Evolutionary conservation across 2,113 vertebrate genomes (phyloP).

Genomic region (Saguinus imperator): DNA sequence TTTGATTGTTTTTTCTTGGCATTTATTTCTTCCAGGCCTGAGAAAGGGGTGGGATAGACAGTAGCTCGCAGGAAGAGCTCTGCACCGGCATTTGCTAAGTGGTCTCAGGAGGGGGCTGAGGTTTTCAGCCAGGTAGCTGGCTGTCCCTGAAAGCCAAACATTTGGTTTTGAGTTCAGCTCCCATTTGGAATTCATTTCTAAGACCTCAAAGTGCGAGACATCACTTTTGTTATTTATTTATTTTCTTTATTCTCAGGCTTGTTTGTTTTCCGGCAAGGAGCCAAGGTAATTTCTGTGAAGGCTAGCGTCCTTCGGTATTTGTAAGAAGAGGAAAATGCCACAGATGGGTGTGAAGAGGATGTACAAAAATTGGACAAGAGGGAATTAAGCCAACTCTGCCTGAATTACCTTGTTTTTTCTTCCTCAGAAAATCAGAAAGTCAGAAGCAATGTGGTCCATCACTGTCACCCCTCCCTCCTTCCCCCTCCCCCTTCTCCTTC

Average conservation of each 20-base stretch:
- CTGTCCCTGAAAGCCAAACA: constrained; percentile 76
- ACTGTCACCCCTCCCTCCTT: neutral
- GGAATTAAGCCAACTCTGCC: constrained; percentile 71
- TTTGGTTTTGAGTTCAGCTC: constrained; percentile 76
- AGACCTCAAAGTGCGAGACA: constrained; percentile 59
- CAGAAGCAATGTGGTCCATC: neutral
- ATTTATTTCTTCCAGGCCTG: constrained; percentile 34
- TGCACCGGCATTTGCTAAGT: constrained; percentile 16
- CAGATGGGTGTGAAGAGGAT: constrained; percentile 59
- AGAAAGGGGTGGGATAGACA: constrained; percentile 24
- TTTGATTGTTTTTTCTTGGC: constrained; percentile 45
- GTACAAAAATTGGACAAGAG: constrained; percentile 58
- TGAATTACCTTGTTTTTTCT: constrained; percentile 41
- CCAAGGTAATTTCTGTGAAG: constrained; percentile 67
- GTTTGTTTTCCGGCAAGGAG: constrained; percentile 57
- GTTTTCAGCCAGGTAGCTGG: constrained; percentile 54
- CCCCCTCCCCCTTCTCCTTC: neutral
- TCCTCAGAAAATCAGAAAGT: constrained; percentile 13
- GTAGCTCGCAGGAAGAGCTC: neutral
- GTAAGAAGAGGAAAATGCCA: constrained; percentile 58
- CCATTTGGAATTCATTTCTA: constrained; percentile 73
- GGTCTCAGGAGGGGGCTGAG: constrained; percentile 41
- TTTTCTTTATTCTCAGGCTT: constrained; percentile 71
- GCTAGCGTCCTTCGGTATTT: constrained; percentile 68
- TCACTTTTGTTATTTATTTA: constrained; percentile 61